These are phyloP conservation scores for Phataginus tricuspis DNA, from an alignment of 2,797 vertebrate species.

Conservation along the genomic window DNA sequence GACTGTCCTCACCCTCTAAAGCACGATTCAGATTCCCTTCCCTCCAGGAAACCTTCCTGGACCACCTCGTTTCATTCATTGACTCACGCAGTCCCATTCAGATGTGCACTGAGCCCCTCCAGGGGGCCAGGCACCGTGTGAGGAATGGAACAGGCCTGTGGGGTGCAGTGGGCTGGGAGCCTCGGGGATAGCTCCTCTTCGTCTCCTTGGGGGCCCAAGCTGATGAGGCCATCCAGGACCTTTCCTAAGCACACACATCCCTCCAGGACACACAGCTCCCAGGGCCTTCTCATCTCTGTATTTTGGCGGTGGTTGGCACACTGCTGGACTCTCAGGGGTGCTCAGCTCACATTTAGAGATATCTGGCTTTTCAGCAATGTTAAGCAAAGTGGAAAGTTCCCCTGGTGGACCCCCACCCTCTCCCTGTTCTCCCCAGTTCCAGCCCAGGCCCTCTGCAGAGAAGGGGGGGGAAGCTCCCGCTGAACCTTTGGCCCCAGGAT, in stretches of 20 bases:
- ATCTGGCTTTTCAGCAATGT: neutral
- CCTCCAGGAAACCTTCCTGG: neutral
- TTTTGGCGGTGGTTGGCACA: neutral
- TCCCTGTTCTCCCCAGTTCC: neutral
- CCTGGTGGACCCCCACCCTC: neutral
- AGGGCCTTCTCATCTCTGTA: too few species aligned
- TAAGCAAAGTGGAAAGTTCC: neutral
- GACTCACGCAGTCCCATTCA: neutral
- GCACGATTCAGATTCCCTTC: neutral
- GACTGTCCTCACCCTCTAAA: neutral
- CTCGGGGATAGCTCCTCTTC: neutral
- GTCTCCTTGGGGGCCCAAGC: neutral
- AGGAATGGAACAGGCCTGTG: neutral
- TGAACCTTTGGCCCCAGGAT: constrained; percentile 9
- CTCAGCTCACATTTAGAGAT: neutral
- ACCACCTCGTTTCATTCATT: neutral
- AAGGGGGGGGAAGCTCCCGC: neutral
- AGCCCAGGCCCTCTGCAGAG: neutral
- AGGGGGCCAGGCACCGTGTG: fast-evolving
- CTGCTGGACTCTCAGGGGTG: neutral
- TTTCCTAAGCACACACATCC: neutral
- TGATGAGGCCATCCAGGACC: neutral
- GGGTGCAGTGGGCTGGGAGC: neutral
- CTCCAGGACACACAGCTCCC: neutral
- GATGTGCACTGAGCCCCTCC: neutral